Percentiles rank a stretch among this genome's conserved stretches.
These are phyloP conservation scores for Bruchidius siliquastri DNA, from an alignment of 2,888 invertebrate genomes.

Conservation along the genomic window DNA sequence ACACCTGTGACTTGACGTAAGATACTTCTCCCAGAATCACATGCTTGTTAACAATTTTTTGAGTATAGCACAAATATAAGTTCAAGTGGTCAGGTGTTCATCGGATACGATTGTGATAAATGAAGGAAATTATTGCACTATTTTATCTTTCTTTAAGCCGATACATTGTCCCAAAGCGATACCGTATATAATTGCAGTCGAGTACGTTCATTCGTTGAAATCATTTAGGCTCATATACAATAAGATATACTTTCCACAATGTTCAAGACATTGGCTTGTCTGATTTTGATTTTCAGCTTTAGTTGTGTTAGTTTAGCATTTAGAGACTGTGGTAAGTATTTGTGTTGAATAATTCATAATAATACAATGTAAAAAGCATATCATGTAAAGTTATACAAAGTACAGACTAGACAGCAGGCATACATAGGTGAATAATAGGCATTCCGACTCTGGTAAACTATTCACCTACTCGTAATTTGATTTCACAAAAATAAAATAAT, in stretches of 20 bases:
- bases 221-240: not conserved
- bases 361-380: no score
- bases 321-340: not conserved
- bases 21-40: not conserved
- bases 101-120: no score
- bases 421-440: no score
- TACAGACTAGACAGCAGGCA: no score
- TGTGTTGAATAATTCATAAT: no score
- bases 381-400: no score
- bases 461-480: no score
- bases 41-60: not conserved
- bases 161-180: not conserved
- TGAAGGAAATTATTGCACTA: not conserved
- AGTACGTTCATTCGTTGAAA: not conserved
- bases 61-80: not conserved
- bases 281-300: not conserved
- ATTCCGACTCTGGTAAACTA: no score
- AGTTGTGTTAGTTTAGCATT: not conserved
- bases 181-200: not conserved
- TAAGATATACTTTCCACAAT: not conserved
- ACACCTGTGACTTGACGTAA: not conserved
- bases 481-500: no score
- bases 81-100: no score
- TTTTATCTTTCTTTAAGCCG: not conserved
- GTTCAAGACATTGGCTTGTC: not conserved